Conservation (phyloP, 2,797 vertebrate genomes). For the Oryzias sinensis region DNA sequence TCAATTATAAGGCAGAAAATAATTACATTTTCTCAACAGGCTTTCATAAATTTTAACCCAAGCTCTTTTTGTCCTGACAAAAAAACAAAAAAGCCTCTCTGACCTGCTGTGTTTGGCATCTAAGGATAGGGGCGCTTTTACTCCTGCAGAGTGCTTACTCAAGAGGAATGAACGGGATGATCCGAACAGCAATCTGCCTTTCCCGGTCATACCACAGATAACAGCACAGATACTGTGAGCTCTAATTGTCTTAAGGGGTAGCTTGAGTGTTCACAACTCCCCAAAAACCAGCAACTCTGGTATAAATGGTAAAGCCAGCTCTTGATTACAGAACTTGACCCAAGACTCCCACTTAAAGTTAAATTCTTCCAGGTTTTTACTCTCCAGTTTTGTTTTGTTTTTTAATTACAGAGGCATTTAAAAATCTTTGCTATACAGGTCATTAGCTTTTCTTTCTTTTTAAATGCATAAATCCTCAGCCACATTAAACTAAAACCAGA, state of each 20-base stretch:
- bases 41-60: too few relatives aligned
- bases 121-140: conserved; percentile 24
- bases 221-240: conserved; percentile 57
- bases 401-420: conserved; percentile 20
- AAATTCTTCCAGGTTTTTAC: conserved; percentile 22
- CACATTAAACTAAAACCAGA: conserved; percentile 19
- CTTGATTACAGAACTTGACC: conserved; percentile 37
- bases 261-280: conserved; percentile 15
- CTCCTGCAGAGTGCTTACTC: conserved; percentile 48
- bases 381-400: conserved; percentile 6
- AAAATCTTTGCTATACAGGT: conserved; percentile 20
- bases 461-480: conserved; percentile 35
- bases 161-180: conserved; percentile 56
- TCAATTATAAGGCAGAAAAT: conserved; percentile 31
- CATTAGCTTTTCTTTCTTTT: conserved; percentile 14
- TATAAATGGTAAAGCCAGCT: background rate
- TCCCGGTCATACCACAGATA: conserved; percentile 73
- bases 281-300: conserved; percentile 23
- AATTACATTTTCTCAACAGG: too few relatives aligned
- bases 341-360: conserved; percentile 7
- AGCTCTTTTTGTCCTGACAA: too few relatives aligned
- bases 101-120: conserved; percentile 45
- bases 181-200: conserved; percentile 59
- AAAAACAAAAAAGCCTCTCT: conserved; percentile 1
- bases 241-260: conserved; percentile 41